Percentiles rank a stretch among this genome's conserved stretches.
Conservation (phyloP, 2,888 invertebrate genomes). For the Scaptomyza reducta region DNA sequence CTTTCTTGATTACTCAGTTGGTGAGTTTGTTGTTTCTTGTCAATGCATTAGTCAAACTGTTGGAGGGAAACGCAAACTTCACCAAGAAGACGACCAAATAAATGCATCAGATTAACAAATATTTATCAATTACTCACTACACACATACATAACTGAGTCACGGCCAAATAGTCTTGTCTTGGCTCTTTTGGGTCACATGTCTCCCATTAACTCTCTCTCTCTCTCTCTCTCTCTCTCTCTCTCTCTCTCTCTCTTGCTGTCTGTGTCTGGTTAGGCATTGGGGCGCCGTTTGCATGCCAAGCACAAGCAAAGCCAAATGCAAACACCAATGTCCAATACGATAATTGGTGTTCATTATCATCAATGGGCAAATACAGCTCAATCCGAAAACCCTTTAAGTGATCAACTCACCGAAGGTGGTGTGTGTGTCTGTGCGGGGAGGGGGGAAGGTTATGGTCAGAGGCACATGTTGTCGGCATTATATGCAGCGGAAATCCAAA, state of each 20-base stretch:
- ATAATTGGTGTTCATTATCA: constrained; percentile 77
- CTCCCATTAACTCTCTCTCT: neutral
- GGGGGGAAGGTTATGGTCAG: neutral
- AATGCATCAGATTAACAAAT: constrained; percentile 64
- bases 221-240: neutral
- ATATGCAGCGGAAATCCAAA: constrained; percentile 71
- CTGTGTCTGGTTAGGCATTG: constrained; percentile 42
- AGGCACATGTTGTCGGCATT: constrained; percentile 35
- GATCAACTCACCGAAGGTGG: constrained; percentile 35
- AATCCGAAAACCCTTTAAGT: constrained; percentile 68
- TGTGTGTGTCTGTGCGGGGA: neutral
- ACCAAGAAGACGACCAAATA: constrained; percentile 21
- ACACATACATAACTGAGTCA: constrained; percentile 65
- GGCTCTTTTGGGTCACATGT: constrained; percentile 35
- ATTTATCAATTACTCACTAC: constrained; percentile 66
- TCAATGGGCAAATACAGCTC: constrained; percentile 74
- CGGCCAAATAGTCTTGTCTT: constrained; percentile 53
- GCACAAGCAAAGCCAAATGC: constrained; percentile 38
- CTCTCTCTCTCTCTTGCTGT: constrained; percentile 6
- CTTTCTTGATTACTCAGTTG: constrained; percentile 38
- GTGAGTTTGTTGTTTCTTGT: neutral
- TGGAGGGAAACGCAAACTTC: constrained; percentile 28
- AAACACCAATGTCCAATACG: constrained; percentile 52
- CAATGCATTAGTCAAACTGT: constrained; percentile 48
- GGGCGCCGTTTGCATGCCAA: constrained; percentile 62